phyloP scores from a whole-genome alignment of 1,140 invertebrate species.

The Diorhabda sublineata region DNA sequence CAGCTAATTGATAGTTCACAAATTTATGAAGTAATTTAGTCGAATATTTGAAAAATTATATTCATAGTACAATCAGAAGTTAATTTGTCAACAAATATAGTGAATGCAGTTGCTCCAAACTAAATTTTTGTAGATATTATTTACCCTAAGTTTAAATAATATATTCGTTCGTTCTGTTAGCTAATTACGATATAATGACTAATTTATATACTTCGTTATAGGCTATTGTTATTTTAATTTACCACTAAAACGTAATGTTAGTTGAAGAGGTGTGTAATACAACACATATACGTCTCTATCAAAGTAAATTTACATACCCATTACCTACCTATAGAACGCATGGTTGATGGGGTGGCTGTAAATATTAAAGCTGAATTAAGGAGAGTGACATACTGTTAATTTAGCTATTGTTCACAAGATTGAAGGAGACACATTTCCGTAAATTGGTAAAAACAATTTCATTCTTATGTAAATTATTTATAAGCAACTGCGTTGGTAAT shows the following conservation, averaged over 20 bases:
- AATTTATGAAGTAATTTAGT: too few relatives aligned
- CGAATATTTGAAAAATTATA: too few relatives aligned
- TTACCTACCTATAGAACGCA: constrained; percentile 9
- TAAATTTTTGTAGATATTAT: too few relatives aligned
- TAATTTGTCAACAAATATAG: too few relatives aligned
- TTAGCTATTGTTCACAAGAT: constrained; percentile 3
- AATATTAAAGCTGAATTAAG: constrained; percentile 9
- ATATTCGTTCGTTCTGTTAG: constrained; percentile 7
- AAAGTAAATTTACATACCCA: constrained; percentile 6
- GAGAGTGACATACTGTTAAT: constrained; percentile 6
- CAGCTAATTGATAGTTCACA: too few relatives aligned
- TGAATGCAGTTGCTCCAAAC: too few relatives aligned
- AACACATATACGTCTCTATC: constrained; percentile 7
- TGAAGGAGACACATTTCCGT: constrained; percentile 5
- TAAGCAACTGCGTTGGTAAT: too few relatives aligned
- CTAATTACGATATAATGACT: not conserved
- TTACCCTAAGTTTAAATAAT: too few relatives aligned
- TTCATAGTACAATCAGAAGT: too few relatives aligned
- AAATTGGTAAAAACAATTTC: not conserved
- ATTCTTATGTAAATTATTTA: not conserved
- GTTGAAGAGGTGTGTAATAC: constrained; percentile 1
- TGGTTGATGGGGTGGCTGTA: not conserved
- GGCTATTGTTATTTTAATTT: constrained; percentile 16
- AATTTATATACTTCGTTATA: constrained; percentile 10
- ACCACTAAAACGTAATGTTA: not conserved